Base-by-base conservation (phyloP, 1,140 invertebrate species). In the Physella acuta region DNA sequence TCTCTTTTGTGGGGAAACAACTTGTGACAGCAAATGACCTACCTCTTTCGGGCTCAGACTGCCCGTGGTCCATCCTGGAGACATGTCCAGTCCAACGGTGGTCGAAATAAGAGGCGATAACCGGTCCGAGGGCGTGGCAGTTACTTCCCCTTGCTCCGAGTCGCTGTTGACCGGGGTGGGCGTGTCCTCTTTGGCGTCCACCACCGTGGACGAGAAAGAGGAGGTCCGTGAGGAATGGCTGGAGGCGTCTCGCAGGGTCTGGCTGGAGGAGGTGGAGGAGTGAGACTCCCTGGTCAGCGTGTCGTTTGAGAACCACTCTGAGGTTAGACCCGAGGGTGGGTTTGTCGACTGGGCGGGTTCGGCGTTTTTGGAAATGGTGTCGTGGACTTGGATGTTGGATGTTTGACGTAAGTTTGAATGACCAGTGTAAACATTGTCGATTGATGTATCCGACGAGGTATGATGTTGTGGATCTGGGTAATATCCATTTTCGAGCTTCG, bases 101-200 rank as follows among this genome's bases (percentile, higher is more conserved):
- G 39, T 51, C 63, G 39, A 53, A 53, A 65, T 24, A 8, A 34
- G n/a, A 34, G 52, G 53, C 20, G 62, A 64, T 36, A 64, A 37
- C 30, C 14, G 66, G 0, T 30, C 49, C 36, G 30, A 31, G 3
- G 37, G 28, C n/a, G 16, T 26, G 17, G 59, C 14, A 36, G 33
- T 36, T 17, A 56, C 64, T 14, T 69, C 71, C 26, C 26, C 71
- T 34, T 56, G 61, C 56, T 79, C 79, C 30, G 66, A 71, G 53
- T 81, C 79, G 67, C 78, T 79, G 73, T 80, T 82, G 14, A 80
- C 76, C 17, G 79, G 79, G 3, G 79, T 80, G 1, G 75, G 72
- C 55, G 75, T 78, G 30, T 68, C 75, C 39, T 72, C 73, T 49
- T 77, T 74, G 37, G 36, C 26, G 39, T 61, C 59, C 36, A 44